Evolutionary conservation across 2,797 vertebrate genomes (phyloP).

Genomic region (Vipera ursinii): DNA sequence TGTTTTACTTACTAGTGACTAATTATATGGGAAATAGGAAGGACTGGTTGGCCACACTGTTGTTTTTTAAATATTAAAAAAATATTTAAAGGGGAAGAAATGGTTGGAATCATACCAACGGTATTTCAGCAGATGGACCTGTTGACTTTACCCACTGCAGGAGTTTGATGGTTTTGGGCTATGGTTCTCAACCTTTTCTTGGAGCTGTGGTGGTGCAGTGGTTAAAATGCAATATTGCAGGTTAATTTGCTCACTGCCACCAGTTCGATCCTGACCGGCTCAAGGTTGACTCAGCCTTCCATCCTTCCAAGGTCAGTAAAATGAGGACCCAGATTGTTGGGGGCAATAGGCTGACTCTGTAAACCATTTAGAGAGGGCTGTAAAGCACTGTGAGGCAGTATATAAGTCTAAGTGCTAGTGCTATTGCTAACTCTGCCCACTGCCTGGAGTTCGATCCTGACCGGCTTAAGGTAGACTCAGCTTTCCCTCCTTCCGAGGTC

Average conservation of each 20-base stretch:
- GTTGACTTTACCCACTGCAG: not conserved
- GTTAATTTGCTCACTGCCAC: not conserved
- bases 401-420: too few species aligned
- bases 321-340: too few species aligned
- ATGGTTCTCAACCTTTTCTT: not conserved
- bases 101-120: conserved; percentile 16
- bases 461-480: too few species aligned
- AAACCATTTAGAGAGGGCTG: too few species aligned
- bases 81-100: conserved; percentile 23
- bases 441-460: too few species aligned
- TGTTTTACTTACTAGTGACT: conserved; percentile 72
- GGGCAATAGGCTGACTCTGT: too few species aligned
- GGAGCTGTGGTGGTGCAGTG: not conserved
- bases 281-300: too few species aligned
- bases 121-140: conserved; percentile 1
- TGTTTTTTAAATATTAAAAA: conserved; percentile 42
- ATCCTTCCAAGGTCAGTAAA: too few species aligned
- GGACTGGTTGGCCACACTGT: conserved; percentile 64
- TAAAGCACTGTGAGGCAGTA: too few species aligned
- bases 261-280: not conserved
- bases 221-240: not conserved
- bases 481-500: too few species aligned
- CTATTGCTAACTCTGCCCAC: too few species aligned
- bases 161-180: not conserved
- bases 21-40: conserved; percentile 72